Evolutionary conservation across 2,797 vertebrate genomes (phyloP).

Genomic region (Pristis pectinata): DNA sequence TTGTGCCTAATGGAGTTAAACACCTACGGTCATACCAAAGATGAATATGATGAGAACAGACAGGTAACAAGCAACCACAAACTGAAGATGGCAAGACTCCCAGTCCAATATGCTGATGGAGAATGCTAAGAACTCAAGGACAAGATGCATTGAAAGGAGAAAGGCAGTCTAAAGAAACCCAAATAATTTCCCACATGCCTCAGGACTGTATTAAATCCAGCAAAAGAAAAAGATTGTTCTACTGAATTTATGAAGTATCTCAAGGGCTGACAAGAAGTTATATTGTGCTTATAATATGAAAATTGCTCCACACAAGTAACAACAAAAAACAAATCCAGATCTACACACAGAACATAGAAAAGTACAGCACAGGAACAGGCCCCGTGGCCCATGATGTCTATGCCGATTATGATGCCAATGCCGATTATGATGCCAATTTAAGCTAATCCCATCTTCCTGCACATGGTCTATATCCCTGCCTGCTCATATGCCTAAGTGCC

Average conservation of each 20-base stretch:
- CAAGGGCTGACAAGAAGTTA: background rate
- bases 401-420: no score
- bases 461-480: no score
- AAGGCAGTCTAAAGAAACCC: background rate
- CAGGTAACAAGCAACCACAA: background rate
- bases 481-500: no score
- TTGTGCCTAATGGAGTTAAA: background rate
- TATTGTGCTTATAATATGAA: background rate
- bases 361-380: no score
- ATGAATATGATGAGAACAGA: background rate
- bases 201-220: background rate
- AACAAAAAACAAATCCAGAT: no score
- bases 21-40: background rate
- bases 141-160: background rate
- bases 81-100: background rate
- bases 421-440: no score
- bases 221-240: background rate
- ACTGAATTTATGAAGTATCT: background rate
- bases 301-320: background rate
- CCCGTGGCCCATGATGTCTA: no score
- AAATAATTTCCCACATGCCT: background rate
- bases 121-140: background rate
- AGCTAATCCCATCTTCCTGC: no score
- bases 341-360: no score
- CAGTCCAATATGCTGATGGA: background rate